A percentile compares a stretch with the other conserved stretches of the same genome.
Evolutionary conservation across 2,888 invertebrate genomes (phyloP).

Genomic region (Thymelicus lineola): DNA sequence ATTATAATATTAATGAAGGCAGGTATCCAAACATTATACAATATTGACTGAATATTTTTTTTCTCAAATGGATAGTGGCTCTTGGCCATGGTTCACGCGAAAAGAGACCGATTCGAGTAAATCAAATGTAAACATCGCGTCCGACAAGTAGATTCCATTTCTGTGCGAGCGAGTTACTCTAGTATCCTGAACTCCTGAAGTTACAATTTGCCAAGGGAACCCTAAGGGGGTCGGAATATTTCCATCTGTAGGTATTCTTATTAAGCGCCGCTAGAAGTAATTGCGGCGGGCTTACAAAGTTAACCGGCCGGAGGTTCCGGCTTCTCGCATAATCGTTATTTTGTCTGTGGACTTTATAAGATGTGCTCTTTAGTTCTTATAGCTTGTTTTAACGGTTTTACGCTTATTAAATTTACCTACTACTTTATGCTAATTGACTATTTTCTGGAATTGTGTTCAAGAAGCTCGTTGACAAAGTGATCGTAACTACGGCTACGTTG

Average conservation of each 20-base stretch:
- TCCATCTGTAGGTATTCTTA: conserved; percentile 65
- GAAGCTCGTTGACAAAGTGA: neutral
- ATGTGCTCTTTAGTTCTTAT: conserved; percentile 52
- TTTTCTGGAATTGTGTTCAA: neutral
- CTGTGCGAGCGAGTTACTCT: neutral
- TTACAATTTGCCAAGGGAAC: conserved; percentile 13
- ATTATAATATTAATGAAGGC: too few relatives aligned
- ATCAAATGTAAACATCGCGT: too few relatives aligned
- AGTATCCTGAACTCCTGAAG: neutral
- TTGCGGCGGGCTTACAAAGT: conserved; percentile 81
- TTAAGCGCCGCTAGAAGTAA: conserved; percentile 75
- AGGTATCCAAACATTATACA: too few relatives aligned
- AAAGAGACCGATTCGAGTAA: too few relatives aligned
- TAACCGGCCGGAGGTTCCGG: conserved; percentile 74
- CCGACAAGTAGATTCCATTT: too few relatives aligned
- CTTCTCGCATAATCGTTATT: conserved; percentile 78
- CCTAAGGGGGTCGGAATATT: conserved; percentile 55
- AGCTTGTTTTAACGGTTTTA: conserved; percentile 33
- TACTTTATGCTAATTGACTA: neutral
- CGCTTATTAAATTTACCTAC: conserved; percentile 26
- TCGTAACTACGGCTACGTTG: neutral
- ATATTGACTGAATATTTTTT: too few relatives aligned
- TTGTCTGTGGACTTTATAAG: conserved; percentile 82
- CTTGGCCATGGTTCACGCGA: too few relatives aligned
- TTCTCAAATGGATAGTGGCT: too few relatives aligned